Evolutionary conservation across 2,113 vertebrate species (phyloP).

Genomic region (Sturnus vulgaris): DNA sequence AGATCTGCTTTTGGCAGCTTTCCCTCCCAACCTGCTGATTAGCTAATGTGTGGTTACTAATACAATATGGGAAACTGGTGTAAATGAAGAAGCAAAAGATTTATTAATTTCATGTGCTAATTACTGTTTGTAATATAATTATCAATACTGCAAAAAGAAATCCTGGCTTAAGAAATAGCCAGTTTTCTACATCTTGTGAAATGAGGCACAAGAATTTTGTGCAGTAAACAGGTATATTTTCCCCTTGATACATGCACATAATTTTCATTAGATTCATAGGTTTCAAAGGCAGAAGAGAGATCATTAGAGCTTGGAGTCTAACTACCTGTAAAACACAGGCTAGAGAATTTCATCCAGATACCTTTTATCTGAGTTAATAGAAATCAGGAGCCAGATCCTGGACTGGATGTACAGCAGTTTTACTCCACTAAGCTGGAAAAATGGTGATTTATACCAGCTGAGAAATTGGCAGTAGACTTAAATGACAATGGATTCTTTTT

Average conservation of each 20-base stretch:
- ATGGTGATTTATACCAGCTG: background rate
- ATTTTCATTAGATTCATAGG: constrained; percentile 1
- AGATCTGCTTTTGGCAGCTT: constrained; percentile 57
- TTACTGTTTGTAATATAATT: constrained; percentile 47
- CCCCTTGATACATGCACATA: background rate
- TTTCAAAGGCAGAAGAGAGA: constrained; percentile 20
- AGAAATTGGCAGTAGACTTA: background rate
- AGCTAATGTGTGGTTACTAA: constrained; percentile 53
- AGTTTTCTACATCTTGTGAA: background rate
- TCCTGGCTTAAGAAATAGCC: constrained; percentile 8
- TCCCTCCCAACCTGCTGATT: constrained; percentile 57
- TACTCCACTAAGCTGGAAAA: background rate
- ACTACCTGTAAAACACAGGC: background rate
- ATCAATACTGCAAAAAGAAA: constrained; percentile 26
- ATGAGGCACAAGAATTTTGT: constrained; percentile 22
- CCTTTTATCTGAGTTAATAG: background rate
- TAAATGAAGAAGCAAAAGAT: constrained; percentile 41
- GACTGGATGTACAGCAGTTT: background rate
- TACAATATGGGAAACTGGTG: constrained; percentile 51
- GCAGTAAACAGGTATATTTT: background rate
- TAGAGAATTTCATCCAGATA: background rate
- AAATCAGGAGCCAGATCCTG: background rate
- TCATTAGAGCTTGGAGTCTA: constrained; percentile 5
- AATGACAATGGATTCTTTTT: constrained; percentile 28
- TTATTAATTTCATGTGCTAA: constrained; percentile 58